These are phyloP conservation scores for Platysteira castanea DNA, from an alignment of 2,113 vertebrate genomes.

Conservation along the genomic window DNA sequence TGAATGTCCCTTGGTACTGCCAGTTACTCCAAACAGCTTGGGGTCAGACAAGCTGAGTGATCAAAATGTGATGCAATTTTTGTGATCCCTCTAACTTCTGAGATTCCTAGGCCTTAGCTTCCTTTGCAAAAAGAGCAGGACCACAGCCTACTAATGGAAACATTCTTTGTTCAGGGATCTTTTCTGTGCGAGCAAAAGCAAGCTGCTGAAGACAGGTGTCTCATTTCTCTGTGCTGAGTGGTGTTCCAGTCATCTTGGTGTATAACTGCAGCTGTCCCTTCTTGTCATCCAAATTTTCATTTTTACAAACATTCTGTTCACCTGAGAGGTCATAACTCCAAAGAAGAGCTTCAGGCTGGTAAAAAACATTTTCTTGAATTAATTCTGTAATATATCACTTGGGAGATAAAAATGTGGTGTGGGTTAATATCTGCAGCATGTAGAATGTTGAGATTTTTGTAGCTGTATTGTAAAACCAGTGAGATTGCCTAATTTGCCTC, in stretches of 20 bases:
- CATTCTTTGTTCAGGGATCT: not conserved
- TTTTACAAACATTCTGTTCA: not conserved
- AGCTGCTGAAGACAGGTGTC: not conserved
- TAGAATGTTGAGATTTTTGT: not conserved
- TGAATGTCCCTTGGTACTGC: not conserved
- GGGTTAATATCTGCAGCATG: not conserved
- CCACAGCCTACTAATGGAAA: not conserved
- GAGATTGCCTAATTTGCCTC: not conserved
- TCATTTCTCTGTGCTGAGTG: not conserved
- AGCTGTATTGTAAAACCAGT: not conserved
- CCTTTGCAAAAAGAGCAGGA: not conserved
- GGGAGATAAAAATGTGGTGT: not conserved
- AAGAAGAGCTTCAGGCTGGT: not conserved
- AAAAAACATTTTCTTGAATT: not conserved
- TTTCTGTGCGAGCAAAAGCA: not conserved
- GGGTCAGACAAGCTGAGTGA: not conserved
- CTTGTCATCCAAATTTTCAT: not conserved
- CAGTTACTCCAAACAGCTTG: not conserved
- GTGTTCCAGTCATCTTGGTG: not conserved
- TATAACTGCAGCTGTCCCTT: not conserved
- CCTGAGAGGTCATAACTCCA: not conserved
- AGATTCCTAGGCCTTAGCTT: not conserved
- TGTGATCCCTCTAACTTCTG: not conserved
- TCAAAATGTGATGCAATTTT: not conserved
- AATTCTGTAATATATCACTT: not conserved